phyloP scores from a whole-genome alignment of 2,888 invertebrate genomes.

The Beris chalybata region DNA sequence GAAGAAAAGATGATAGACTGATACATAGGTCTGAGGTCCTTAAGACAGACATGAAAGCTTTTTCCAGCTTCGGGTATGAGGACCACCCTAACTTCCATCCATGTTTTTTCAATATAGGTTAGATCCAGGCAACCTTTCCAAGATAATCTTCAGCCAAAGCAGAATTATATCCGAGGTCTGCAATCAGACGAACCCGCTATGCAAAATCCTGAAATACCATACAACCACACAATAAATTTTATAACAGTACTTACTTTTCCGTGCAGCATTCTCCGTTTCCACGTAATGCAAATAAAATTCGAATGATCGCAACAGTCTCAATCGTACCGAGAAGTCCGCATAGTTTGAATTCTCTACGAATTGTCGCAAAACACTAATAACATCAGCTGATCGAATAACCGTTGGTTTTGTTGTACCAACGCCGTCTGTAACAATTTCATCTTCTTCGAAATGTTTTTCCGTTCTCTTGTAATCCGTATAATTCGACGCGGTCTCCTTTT shows the following conservation, averaged over 20 bases:
- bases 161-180: no score
- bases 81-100: no score
- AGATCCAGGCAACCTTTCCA: no score
- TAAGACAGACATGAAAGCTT: no score
- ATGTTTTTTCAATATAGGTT: no score
- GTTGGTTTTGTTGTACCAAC: conserved; percentile 42
- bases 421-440: conserved; percentile 44
- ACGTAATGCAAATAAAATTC: conserved; percentile 75
- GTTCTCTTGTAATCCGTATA: conserved; percentile 46
- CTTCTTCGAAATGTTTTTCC: conserved; percentile 46
- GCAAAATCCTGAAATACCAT: no score
- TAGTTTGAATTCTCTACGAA: conserved; percentile 83
- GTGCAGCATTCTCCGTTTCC: conserved; percentile 44
- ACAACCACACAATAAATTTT: no score
- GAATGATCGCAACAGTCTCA: conserved; percentile 77
- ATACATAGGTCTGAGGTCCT: no score
- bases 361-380: conserved; percentile 67
- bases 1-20: no score
- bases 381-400: conserved; percentile 45
- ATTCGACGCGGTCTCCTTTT: conserved; percentile 45
- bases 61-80: no score
- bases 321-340: conserved; percentile 79
- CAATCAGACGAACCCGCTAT: no score
- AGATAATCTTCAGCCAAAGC: no score
- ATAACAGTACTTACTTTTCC: conserved; percentile 54